phyloP scores from a whole-genome alignment of 1,140 invertebrate species.

The Periplaneta americana region DNA sequence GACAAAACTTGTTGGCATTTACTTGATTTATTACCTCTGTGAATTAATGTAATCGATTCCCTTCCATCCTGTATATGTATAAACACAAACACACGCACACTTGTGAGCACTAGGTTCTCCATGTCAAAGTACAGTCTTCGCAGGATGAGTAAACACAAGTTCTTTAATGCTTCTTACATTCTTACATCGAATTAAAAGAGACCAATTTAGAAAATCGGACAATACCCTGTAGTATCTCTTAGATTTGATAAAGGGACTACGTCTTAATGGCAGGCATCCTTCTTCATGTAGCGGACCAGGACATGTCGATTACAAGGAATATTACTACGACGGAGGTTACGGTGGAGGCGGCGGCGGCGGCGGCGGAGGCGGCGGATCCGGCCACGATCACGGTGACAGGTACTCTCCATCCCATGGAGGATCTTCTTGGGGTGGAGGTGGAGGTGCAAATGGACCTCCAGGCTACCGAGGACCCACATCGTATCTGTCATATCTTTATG shows the following conservation, averaged over 20 bases:
- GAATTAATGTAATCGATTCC: no score
- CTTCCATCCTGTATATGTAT: no score
- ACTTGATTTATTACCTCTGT: no score
- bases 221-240: background rate
- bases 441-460: background rate
- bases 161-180: no score
- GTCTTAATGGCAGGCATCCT: background rate
- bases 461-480: background rate
- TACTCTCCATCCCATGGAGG: background rate
- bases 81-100: no score
- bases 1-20: no score
- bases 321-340: slow-evolving; percentile 1
- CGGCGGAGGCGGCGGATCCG: background rate
- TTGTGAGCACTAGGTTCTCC: no score
- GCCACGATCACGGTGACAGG: background rate
- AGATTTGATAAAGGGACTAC: background rate
- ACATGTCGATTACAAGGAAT: background rate
- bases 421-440: background rate
- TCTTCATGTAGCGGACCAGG: background rate
- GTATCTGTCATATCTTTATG: background rate
- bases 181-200: no score
- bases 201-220: no score
- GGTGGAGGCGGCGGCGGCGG: no score
- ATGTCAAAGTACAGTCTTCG: no score
- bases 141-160: no score